Evolutionary conservation across 2,113 vertebrate genomes (phyloP).

Genomic region (Pongo pygmaeus): DNA sequence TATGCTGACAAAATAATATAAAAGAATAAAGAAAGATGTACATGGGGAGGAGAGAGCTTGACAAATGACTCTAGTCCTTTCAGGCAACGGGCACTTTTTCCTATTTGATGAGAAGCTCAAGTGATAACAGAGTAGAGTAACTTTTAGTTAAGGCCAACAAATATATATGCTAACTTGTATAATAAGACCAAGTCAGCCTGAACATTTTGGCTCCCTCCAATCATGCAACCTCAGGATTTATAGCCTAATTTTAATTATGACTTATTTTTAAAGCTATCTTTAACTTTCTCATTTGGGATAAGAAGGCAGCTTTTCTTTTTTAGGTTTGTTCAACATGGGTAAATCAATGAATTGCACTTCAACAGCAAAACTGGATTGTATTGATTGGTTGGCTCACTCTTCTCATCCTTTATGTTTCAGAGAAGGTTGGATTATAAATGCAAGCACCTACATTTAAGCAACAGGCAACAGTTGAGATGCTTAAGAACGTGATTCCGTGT

Average conservation of each 20-base stretch:
- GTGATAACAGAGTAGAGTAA: background rate
- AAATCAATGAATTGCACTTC: background rate
- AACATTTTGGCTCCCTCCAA: background rate
- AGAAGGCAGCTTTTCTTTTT: background rate
- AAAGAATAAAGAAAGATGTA: background rate
- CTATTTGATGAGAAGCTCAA: background rate
- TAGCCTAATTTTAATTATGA: background rate
- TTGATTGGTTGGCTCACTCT: background rate
- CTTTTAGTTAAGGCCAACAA: background rate
- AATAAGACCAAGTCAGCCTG: background rate
- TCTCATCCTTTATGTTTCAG: background rate
- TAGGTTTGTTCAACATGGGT: background rate
- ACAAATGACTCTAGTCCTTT: background rate
- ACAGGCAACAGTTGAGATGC: background rate
- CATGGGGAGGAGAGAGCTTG: fast-evolving
- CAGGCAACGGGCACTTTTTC: background rate
- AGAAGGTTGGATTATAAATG: background rate
- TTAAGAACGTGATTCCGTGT: conserved; percentile 58
- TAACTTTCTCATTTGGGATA: background rate
- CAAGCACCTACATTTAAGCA: background rate
- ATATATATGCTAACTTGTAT: too few relatives aligned
- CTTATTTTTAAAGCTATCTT: background rate
- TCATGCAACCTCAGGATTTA: background rate
- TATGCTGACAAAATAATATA: background rate
- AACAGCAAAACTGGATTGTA: background rate